phyloP scores from a whole-genome alignment of 2,797 vertebrate species.

The Columba guinea region DNA sequence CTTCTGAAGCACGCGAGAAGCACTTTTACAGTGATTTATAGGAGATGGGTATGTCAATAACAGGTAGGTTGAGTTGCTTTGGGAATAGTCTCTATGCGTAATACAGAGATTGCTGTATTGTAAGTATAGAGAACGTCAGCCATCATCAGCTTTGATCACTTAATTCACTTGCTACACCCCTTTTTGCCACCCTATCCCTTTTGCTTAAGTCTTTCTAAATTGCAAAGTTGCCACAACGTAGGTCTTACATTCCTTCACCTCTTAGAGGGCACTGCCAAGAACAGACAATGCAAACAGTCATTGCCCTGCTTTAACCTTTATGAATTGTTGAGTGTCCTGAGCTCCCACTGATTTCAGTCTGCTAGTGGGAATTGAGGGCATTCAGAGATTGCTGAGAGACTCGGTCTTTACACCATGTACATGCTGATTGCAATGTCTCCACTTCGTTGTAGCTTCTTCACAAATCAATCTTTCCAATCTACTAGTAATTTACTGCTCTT shows the following conservation, averaged over 20 bases:
- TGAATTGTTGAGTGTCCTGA: constrained; percentile 51
- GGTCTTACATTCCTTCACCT: constrained; percentile 10
- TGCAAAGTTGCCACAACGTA: neutral
- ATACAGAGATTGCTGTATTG: neutral
- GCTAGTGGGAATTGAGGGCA: constrained; percentile 53
- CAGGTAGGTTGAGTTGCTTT: neutral
- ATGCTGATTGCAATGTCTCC: constrained; percentile 46
- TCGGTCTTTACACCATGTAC: neutral
- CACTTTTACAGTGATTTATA: neutral
- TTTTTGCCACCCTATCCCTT: constrained; percentile 7
- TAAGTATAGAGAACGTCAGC: neutral
- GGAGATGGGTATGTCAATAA: neutral
- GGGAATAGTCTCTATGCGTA: neutral
- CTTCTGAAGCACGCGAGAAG: neutral
- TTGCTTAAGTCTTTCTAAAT: neutral
- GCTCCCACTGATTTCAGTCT: constrained; percentile 52
- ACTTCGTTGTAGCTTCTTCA: constrained; percentile 31
- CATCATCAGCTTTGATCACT: neutral
- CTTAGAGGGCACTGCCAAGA: constrained; percentile 5
- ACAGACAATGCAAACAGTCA: constrained; percentile 1
- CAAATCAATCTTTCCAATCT: constrained; percentile 62
- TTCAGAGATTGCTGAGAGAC: constrained; percentile 40
- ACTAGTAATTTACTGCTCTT: constrained; percentile 53
- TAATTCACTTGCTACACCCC: neutral
- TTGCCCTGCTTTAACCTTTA: constrained; percentile 54